These are phyloP conservation scores for Perca schrenkii DNA, from an alignment of 2,113 vertebrate genomes.

Conservation along the genomic window DNA sequence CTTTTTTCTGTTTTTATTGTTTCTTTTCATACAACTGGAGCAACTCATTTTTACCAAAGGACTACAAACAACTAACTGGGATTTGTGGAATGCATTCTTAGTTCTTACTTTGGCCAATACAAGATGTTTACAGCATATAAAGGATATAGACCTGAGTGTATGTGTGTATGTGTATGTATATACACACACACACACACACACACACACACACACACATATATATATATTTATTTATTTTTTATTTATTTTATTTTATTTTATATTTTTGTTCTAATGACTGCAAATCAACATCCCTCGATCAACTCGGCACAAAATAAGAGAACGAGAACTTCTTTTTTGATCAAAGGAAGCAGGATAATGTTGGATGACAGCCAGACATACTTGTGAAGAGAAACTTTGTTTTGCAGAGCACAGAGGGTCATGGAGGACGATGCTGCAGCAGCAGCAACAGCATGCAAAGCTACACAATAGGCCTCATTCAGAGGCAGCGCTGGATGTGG, in stretches of 20 bases:
- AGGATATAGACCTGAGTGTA: not conserved
- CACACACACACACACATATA: not conserved
- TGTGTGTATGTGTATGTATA: not conserved
- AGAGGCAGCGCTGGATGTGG: slow-evolving; percentile 46
- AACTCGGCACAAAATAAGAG: not conserved
- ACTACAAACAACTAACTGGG: slow-evolving; percentile 35
- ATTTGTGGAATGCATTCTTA: slow-evolving; percentile 18
- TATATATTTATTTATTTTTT: not conserved
- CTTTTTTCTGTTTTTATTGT: slow-evolving; percentile 12
- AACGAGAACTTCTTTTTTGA: not conserved
- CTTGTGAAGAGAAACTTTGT: slow-evolving; percentile 45
- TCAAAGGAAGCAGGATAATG: slow-evolving; percentile 3
- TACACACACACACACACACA: too few species aligned
- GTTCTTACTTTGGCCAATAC: slow-evolving; percentile 2
- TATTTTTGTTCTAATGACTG: not conserved
- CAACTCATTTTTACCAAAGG: slow-evolving; percentile 30
- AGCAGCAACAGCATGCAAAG: slow-evolving; percentile 34
- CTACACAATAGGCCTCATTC: slow-evolving; percentile 70
- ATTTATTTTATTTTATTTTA: not conserved
- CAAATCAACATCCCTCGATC: not conserved
- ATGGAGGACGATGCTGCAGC: slow-evolving; percentile 38
- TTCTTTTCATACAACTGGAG: slow-evolving; percentile 32
- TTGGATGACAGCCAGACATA: not conserved
- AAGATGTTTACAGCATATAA: not conserved
- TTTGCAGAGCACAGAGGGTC: slow-evolving; percentile 5